These are phyloP conservation scores for Mus minutoides DNA, from an alignment of 2,797 vertebrate species.

Conservation along the genomic window DNA sequence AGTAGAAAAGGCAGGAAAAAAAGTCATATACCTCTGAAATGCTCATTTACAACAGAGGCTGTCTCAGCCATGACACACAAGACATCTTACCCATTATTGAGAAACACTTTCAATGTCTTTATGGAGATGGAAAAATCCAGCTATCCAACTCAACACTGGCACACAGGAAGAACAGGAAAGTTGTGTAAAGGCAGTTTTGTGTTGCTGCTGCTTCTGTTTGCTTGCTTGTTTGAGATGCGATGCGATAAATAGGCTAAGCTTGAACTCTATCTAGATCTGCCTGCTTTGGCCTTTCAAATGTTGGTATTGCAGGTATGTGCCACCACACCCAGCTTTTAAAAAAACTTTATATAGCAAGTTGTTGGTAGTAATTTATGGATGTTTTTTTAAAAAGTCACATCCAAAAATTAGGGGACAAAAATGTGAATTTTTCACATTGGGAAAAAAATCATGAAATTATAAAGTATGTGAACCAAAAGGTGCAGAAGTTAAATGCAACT, in stretches of 20 bases:
- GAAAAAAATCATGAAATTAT: neutral
- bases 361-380: neutral
- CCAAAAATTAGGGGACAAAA: conserved; percentile 45
- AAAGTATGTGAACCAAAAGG: conserved; percentile 38
- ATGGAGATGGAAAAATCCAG: neutral
- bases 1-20: conserved; percentile 5
- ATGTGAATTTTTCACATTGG: conserved; percentile 48
- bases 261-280: neutral
- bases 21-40: conserved; percentile 42
- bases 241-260: neutral
- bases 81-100: neutral
- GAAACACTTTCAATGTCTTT: neutral
- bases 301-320: neutral
- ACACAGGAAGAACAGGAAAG: neutral
- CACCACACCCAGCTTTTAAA: neutral
- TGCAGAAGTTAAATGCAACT: neutral
- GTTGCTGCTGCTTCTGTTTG: neutral
- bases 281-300: neutral
- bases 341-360: conserved; percentile 23
- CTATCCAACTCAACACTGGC: neutral
- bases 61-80: neutral
- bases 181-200: neutral
- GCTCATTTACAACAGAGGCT: neutral
- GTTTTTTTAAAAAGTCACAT: conserved; percentile 25
- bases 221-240: neutral